Conservation (phyloP, 2,113 vertebrate species). For the Chloebia gouldiae region DNA sequence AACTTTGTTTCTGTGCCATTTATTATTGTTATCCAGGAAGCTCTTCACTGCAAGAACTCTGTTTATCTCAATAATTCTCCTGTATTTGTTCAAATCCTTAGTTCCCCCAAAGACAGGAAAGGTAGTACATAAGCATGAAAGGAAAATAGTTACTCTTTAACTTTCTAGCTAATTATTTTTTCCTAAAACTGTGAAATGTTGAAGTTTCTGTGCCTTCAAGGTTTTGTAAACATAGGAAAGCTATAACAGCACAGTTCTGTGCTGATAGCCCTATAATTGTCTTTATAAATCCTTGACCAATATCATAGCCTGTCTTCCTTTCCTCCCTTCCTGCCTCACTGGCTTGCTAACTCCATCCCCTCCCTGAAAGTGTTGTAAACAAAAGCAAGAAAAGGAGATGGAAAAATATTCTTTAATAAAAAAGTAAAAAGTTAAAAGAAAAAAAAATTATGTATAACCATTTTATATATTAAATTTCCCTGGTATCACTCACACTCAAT, state of each 20-base stretch:
- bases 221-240: not conserved
- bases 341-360: fast-evolving
- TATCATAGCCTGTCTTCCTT: not conserved
- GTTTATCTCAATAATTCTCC: not conserved
- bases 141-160: not conserved
- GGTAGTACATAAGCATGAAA: not conserved
- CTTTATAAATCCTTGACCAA: not conserved
- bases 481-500: not conserved
- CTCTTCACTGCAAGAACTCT: not conserved
- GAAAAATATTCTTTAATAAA: not conserved
- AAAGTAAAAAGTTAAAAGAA: not conserved
- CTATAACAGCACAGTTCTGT: not conserved
- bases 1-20: not conserved
- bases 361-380: not conserved
- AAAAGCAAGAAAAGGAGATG: not conserved
- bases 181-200: not conserved
- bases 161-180: not conserved
- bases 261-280: not conserved
- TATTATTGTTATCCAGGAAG: not conserved
- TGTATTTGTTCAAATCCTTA: not conserved
- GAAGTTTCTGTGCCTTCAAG: not conserved
- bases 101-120: not conserved
- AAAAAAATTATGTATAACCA: fast-evolving
- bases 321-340: no score
- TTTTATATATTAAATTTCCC: not conserved